Conservation (phyloP, 1,140 invertebrate species). For the Stratiolaelaps scimitus region DNA sequence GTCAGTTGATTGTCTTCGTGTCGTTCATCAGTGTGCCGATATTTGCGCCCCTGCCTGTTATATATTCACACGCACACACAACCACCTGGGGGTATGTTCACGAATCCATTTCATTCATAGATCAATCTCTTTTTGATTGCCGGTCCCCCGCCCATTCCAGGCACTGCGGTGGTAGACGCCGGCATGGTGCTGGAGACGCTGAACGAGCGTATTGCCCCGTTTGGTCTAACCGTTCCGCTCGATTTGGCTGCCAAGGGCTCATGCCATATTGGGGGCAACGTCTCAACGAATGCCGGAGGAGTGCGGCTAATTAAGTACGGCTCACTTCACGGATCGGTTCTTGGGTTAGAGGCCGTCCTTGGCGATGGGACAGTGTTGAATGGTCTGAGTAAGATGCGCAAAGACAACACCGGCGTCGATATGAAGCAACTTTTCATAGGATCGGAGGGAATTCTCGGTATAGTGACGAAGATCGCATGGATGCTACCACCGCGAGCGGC, state of each 20-base stretch:
- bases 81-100: not conserved
- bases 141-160: slow-evolving; percentile 45
- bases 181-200: slow-evolving; percentile 82
- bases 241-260: slow-evolving; percentile 93
- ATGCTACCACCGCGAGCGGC: slow-evolving; percentile 69
- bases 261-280: slow-evolving; percentile 92
- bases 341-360: slow-evolving; percentile 85
- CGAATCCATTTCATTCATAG: not conserved
- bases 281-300: slow-evolving; percentile 92
- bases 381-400: slow-evolving; percentile 69
- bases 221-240: slow-evolving; percentile 75
- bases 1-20: too few species aligned
- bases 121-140: too few species aligned
- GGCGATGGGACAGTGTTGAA: slow-evolving; percentile 76
- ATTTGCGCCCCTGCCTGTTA: not conserved
- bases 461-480: slow-evolving; percentile 83
- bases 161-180: slow-evolving; percentile 69
- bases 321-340: slow-evolving; percentile 75
- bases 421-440: slow-evolving; percentile 94
- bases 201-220: slow-evolving; percentile 57
- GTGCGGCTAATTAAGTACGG: slow-evolving; percentile 85
- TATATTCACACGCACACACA: slow-evolving; percentile 20
- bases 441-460: slow-evolving; percentile 85
- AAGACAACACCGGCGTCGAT: slow-evolving; percentile 96
- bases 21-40: too few species aligned